Base-by-base conservation (phyloP, 2,888 invertebrate genomes). In the Nomada ferruginata region DNA sequence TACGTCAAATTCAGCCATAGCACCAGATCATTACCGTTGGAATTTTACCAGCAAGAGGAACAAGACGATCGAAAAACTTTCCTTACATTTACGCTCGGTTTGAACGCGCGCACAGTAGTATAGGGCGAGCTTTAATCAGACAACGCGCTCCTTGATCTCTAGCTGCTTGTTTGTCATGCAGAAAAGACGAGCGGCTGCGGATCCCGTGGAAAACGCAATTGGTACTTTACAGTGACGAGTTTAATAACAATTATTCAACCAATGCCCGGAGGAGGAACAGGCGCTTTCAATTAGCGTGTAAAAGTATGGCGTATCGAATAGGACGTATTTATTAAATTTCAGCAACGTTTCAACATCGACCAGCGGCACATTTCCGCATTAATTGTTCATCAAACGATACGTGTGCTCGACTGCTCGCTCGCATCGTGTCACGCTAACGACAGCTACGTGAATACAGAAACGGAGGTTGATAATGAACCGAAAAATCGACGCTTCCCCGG, bases 301-400 rank as follows among this genome's bases (percentile, higher is more conserved):
- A 36, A 55, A n/a, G 52, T 10, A 26, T n/a, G 5, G 7, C 18
- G 26, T 20, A 55, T 68, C 15, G 15, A 42, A 63, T 23, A 57
- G 66, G 15, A 18, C 79, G 71, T 47, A 72, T 73, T 80, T 79
- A 73, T 68, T 79, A 80, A 79, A 79, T 80, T 79, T 68, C 72
- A 53, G 36, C 20, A 65, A 79, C 59, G 47, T 68, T 57, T 63
- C 66, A 23, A n/a, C 26, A 70, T 69, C 69, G 53, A 53, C 23
- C 9, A 20, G 36, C 72, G 57, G 23, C 26, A 13, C 52, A 47
- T 52, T 79, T 63, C 11, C 55, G 18, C 29, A 61, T 64, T 79
- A 64, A 79, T 72, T 80, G 68, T 79, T 80, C 80, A 47, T 53
- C 80, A 68, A 63, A 72, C 26, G 59, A 47, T 26, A 65, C 26